A percentile compares a stretch with the other conserved stretches of the same genome.
These are phyloP conservation scores for Lacerta bilineata DNA, from an alignment of 2,797 vertebrate genomes.

Conservation along the genomic window DNA sequence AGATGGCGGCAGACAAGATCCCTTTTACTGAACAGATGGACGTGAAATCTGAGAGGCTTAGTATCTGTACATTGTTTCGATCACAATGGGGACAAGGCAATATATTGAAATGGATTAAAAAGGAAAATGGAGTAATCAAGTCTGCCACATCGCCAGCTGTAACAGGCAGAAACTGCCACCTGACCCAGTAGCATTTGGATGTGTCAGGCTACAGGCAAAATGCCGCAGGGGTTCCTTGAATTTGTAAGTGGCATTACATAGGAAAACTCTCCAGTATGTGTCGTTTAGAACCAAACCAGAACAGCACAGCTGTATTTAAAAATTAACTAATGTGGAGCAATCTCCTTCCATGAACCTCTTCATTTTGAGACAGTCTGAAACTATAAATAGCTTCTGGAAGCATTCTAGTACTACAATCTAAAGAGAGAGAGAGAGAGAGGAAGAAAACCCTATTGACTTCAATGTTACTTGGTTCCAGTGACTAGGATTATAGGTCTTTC, in stretches of 20 bases:
- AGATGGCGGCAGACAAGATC: not conserved
- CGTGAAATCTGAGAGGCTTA: not conserved
- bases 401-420: not conserved
- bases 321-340: not conserved
- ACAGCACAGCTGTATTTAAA: not conserved
- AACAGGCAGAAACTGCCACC: conserved; percentile 9
- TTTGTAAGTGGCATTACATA: not conserved
- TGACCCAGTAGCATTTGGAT: not conserved
- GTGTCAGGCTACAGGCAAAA: not conserved
- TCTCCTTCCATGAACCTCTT: not conserved
- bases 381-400: not conserved
- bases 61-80: not conserved
- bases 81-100: not conserved
- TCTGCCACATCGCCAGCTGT: not conserved
- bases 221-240: conserved; percentile 4
- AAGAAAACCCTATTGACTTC: not conserved
- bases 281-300: not conserved
- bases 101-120: not conserved
- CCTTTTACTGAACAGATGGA: not conserved
- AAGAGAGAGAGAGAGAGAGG: too few relatives aligned
- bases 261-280: not conserved
- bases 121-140: not conserved
- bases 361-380: not conserved
- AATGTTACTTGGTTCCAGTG: not conserved
- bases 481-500: not conserved